Evolutionary conservation across 2,888 invertebrate species (phyloP), one percentile per base, ranked within the genome.

Genomic region (Abscondita cerata): DNA sequence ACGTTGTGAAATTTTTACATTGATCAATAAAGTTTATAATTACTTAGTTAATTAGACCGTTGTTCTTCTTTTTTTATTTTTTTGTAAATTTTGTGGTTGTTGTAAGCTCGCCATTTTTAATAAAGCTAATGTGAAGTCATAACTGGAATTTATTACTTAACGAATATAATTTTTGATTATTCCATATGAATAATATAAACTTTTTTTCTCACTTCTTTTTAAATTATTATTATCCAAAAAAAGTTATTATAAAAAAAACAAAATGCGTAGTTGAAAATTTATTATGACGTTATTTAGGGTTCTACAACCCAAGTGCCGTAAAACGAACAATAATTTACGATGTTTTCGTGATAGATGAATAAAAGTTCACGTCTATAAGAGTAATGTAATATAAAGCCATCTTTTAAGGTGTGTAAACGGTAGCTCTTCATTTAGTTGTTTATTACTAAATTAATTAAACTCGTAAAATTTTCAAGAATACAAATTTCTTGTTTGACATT

Each of bases 311-410:
- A 25, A 25, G 25, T 36, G 36, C 36, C 12, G 12, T 36, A 36
- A 36, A 36, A 25, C 2, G 12, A 36, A 36, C 36, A 36, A 36
- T n/a, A 36, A 36, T 36, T 36, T 36, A 36, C 12, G 36, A 36
- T 36, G 12, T 36, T 36, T 12, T 36, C 36, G 36, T 36, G 36
- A 36, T 36, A 12, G 36, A 36, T 36, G 36, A 6, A 36, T 36
- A 36, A 36, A 36, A 36, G n/a, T 36, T 36, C 12, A 36, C 36
- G 36, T 36, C 36, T 9, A 36, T 36, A 36, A 36, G n/a, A 36
- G 36, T 36, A 36, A 36, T 12, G 11, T 25, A 25, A 25, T 36
- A n/a, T 36, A 36, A 36, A 36, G 12, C n/a, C 36, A 2, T 5
- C 36, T 36, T n/a, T 36, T 36, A 36, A 12, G 12, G 12, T 12